Base-by-base conservation (phyloP, 2,797 vertebrate genomes). In the Rhinophrynus dorsalis region DNA sequence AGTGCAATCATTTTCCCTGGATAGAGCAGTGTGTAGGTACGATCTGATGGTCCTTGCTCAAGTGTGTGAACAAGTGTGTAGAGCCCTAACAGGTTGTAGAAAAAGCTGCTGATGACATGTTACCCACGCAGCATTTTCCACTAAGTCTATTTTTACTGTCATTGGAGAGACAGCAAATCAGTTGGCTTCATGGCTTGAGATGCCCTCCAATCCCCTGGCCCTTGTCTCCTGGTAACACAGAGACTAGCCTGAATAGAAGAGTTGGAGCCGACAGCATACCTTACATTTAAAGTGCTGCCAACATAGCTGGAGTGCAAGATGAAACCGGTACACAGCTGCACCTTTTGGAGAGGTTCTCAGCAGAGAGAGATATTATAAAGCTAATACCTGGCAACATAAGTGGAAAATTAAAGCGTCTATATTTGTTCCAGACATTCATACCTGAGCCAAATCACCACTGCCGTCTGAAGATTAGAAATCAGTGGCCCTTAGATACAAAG, bases 261-360 rank as follows among this genome's bases (percentile, higher is more conserved):
- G 86, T 87, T 54, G 84, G 91, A 87, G 87, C 86, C 20, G 77
- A 86, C 84, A 91, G 74, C 87, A 86, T 85, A 83, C 82, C 79
- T 85, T 78, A 65, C 1, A n/a, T 73, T 79, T 62, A 63, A 13
- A 81, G 74, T 54, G 63, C 77, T 90, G 88, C 87, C 87, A 88
- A 74, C 79, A 80, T 51, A 38, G 71, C 81, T 81, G 79, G 78
- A 87, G 77, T 84, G 78, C 90, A 91, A 90, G 86, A 90, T 74
- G 85, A 91, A 90, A 90, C 87, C 85, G 47, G 79, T 62, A 82
- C 83, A 72, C 86, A 89, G 88, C 86, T 88, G 84, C 81, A 89
- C 84, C 83, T 88, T 89, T 80, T 82, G 84, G 82, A 89, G 82
- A 60, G 54, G 8, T 78, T 85, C 80, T 81, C 77, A 74, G 38